Conservation (phyloP, 1,140 invertebrate genomes). For the Medauroidea extradentata region DNA sequence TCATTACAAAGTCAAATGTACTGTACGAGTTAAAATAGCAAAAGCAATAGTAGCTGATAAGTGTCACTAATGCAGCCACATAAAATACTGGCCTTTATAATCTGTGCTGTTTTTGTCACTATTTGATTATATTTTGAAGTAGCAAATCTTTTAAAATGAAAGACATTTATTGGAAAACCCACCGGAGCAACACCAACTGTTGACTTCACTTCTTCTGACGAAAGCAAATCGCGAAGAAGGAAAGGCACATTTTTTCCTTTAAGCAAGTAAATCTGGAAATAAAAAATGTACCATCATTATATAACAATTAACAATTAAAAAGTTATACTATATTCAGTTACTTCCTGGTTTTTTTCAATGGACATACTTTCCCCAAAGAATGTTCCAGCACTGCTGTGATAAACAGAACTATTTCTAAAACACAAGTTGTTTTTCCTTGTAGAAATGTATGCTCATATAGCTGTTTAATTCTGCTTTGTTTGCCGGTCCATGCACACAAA, state of each 20-base stretch:
- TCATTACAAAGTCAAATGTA: no score
- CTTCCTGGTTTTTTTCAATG: no score
- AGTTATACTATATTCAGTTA: no score
- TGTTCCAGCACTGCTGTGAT: slow-evolving; percentile 11
- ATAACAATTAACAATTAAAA: not conserved
- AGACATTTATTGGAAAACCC: not conserved
- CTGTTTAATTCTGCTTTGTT: not conserved
- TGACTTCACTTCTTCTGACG: slow-evolving; percentile 1
- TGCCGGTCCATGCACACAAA: slow-evolving; percentile 1
- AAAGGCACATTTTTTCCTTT: slow-evolving; percentile 13
- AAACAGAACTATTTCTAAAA: slow-evolving; percentile 1
- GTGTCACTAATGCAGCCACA: no score
- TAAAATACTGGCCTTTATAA: no score
- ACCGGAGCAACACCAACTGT: slow-evolving; percentile 7
- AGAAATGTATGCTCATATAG: not conserved
- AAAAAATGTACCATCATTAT: not conserved
- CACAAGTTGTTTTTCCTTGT: not conserved
- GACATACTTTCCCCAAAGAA: slow-evolving; percentile 17
- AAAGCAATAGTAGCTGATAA: no score
- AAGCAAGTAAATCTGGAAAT: slow-evolving; percentile 9
- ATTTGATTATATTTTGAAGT: no score
- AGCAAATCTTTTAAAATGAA: no score
- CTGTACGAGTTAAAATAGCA: no score
- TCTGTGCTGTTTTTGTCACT: no score
- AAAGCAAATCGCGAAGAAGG: slow-evolving; percentile 6